Conservation (phyloP, 1,140 invertebrate genomes). For the Oncopodura yosiiana region DNA sequence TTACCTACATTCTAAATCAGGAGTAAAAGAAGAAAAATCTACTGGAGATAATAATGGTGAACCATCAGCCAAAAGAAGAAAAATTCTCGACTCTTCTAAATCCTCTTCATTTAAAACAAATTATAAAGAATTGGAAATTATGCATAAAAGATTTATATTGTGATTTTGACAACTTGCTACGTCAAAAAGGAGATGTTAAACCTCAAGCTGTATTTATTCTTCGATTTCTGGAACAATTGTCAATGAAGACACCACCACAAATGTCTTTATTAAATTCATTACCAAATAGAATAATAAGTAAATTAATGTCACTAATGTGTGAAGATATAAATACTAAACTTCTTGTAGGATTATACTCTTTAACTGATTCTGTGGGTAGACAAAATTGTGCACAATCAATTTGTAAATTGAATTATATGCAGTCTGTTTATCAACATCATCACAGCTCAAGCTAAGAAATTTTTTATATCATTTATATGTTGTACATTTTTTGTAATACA, state of each 20-base stretch:
- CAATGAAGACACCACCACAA: constrained; percentile 24
- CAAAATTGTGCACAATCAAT: constrained; percentile 24
- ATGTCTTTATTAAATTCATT: constrained; percentile 16
- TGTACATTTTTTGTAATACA: no score
- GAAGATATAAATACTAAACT: constrained; percentile 20
- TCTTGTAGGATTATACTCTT: constrained; percentile 14
- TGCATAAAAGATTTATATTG: constrained; percentile 25
- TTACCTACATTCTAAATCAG: constrained; percentile 20
- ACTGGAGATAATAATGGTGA: constrained; percentile 12
- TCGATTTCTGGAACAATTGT: constrained; percentile 25
- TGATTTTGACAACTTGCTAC: constrained; percentile 22
- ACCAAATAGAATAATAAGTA: constrained; percentile 19
- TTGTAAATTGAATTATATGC: constrained; percentile 16
- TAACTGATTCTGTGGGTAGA: constrained; percentile 16
- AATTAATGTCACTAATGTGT: constrained; percentile 25
- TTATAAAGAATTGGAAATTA: constrained; percentile 3
- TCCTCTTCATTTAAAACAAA: constrained; percentile 1
- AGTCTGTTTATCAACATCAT: no score
- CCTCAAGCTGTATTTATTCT: constrained; percentile 23
- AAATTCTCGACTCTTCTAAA: background rate
- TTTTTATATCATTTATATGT: no score
- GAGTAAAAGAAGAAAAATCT: constrained; percentile 8
- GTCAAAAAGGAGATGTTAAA: constrained; percentile 1
- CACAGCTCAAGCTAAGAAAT: no score
- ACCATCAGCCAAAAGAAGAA: constrained; percentile 21